These are phyloP conservation scores for Neoniphon sammara DNA, from an alignment of 2,797 vertebrate genomes.

Conservation along the genomic window DNA sequence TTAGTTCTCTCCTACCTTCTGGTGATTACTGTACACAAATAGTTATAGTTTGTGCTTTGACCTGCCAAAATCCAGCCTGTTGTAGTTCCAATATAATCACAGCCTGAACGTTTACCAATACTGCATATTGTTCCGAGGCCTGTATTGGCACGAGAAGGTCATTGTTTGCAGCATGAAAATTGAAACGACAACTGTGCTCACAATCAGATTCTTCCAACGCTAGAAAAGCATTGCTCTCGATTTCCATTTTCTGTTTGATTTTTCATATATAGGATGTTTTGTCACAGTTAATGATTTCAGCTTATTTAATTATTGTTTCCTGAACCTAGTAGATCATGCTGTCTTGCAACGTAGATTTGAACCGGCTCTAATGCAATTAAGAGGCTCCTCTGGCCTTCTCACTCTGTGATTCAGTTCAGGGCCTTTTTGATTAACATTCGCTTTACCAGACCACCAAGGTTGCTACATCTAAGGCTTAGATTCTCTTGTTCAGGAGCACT, in stretches of 20 bases:
- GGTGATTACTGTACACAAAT: constrained; percentile 14
- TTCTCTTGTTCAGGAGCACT: background rate
- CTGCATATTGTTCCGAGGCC: no score
- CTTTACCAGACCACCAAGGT: background rate
- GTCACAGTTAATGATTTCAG: no score
- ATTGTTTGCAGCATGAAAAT: background rate
- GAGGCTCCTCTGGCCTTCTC: background rate
- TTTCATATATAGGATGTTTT: no score
- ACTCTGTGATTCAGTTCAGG: background rate
- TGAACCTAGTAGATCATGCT: no score
- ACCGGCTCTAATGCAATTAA: background rate
- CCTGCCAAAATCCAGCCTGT: background rate
- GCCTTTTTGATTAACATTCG: background rate
- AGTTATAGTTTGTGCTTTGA: background rate
- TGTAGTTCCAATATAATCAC: background rate
- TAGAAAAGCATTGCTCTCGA: background rate
- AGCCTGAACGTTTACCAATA: background rate
- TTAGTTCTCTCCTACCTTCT: background rate
- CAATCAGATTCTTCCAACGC: background rate
- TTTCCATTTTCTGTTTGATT: background rate
- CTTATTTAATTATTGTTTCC: no score
- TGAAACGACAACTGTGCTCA: background rate
- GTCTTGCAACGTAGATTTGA: no score
- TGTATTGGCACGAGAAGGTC: no score
- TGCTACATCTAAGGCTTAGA: no score